phyloP scores from a whole-genome alignment of 1,140 invertebrate species.

The Gryon sp. region DNA sequence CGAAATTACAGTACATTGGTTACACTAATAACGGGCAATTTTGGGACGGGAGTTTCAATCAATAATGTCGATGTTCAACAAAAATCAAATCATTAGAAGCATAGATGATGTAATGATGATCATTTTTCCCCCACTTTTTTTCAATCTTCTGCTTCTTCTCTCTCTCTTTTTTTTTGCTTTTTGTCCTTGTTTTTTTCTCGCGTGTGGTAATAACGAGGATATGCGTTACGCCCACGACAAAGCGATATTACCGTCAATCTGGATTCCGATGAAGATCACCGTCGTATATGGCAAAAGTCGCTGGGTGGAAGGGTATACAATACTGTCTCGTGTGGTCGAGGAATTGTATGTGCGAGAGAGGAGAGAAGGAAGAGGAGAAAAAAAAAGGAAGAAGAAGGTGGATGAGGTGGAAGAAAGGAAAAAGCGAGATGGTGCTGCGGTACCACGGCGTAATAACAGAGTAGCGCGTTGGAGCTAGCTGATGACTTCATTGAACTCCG shows the following conservation, averaged over 20 bases:
- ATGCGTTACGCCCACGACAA: conserved; percentile 51
- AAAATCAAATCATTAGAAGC: conserved; percentile 49
- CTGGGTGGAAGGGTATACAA: conserved; percentile 42
- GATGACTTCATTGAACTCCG: conserved; percentile 79
- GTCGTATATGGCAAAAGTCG: conserved; percentile 36
- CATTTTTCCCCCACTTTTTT: too few relatives aligned
- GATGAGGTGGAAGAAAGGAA: conserved; percentile 58
- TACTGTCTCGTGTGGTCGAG: conserved; percentile 51
- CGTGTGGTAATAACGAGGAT: conserved; percentile 50
- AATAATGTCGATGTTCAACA: conserved; percentile 39
- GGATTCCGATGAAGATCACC: conserved; percentile 52
- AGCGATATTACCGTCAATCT: conserved; percentile 58
- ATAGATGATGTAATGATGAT: conserved; percentile 50
- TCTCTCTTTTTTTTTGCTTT: too few relatives aligned
- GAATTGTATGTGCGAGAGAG: conserved; percentile 53
- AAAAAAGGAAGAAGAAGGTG: too few relatives aligned
- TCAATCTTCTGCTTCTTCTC: too few relatives aligned
- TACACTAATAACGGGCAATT: conserved; percentile 47
- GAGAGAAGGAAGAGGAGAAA: too few relatives aligned
- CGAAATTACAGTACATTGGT: conserved; percentile 33
- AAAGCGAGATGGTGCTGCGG: conserved; percentile 74
- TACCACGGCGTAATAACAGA: conserved; percentile 79
- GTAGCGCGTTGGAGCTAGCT: conserved; percentile 74
- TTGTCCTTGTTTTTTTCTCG: too few relatives aligned
- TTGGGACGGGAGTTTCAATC: conserved; percentile 32